These are phyloP conservation scores for Paracentrotus lividus DNA, from an alignment of 53 echinoderm and acorn worm genomes.

Conservation along the genomic window DNA sequence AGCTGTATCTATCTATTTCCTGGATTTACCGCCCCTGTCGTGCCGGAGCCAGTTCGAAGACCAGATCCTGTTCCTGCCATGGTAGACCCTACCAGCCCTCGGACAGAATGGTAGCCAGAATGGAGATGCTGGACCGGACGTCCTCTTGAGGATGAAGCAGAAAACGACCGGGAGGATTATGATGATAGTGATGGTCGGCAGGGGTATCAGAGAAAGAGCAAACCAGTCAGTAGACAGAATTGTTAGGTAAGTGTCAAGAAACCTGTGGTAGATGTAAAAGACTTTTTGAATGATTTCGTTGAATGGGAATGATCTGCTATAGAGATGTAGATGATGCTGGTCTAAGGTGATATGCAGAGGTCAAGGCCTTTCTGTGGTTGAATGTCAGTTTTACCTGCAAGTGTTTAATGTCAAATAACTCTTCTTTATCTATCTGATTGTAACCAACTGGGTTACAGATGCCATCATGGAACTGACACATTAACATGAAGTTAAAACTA, in stretches of 20 bases:
- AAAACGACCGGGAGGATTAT: not conserved
- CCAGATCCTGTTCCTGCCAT: not conserved
- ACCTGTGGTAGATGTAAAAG: not conserved
- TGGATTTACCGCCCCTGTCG: constrained; percentile 2
- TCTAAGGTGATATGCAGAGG: too few species aligned
- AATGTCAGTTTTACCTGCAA: too few species aligned
- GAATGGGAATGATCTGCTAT: too few species aligned
- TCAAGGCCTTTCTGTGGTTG: too few species aligned
- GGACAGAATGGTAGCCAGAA: constrained; percentile 39
- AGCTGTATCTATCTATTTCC: constrained; percentile 12
- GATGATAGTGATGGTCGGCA: not conserved
- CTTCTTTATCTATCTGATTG: too few species aligned
- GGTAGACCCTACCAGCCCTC: not conserved
- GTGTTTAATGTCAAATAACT: too few species aligned
- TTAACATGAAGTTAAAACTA: too few species aligned
- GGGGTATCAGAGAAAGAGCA: not conserved
- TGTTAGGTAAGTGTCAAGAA: not conserved
- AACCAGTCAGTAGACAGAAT: constrained; percentile 1
- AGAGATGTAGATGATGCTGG: too few species aligned
- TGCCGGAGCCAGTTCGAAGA: not conserved
- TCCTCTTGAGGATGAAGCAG: constrained; percentile 57
- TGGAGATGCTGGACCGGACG: constrained; percentile 68
- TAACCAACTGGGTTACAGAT: too few species aligned
- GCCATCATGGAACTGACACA: too few species aligned
- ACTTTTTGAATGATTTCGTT: too few species aligned